phyloP scores from a whole-genome alignment of 2,797 vertebrate genomes.

The Chiloscyllium punctatum region DNA sequence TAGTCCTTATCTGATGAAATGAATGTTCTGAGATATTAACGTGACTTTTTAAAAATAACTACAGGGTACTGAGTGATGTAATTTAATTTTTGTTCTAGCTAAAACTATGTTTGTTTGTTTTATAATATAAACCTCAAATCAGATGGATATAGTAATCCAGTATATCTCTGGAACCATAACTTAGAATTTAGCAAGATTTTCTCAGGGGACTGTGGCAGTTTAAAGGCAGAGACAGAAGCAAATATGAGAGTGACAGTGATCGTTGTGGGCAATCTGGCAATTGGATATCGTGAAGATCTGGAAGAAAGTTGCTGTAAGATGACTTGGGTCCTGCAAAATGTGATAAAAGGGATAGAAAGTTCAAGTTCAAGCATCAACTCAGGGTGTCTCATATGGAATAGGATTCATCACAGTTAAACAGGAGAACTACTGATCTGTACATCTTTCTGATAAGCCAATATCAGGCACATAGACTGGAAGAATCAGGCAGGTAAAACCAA shows the following conservation, averaged over 20 bases:
- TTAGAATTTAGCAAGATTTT: background rate
- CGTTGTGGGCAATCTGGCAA: background rate
- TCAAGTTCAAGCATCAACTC: background rate
- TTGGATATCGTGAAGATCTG: background rate
- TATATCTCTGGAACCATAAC: background rate
- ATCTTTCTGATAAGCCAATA: too few relatives aligned
- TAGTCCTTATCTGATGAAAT: background rate
- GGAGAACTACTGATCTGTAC: too few relatives aligned
- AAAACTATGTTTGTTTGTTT: background rate
- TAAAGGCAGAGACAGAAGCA: background rate
- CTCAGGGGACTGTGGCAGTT: background rate
- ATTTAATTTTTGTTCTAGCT: background rate
- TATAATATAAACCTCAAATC: too few relatives aligned
- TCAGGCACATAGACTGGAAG: too few relatives aligned
- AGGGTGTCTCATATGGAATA: too few relatives aligned
- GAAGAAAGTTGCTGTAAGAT: background rate
- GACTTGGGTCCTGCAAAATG: background rate
- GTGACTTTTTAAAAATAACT: background rate
- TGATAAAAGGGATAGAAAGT: background rate
- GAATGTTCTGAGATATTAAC: background rate
- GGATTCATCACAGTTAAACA: too few relatives aligned
- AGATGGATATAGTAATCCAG: background rate
- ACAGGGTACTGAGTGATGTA: background rate
- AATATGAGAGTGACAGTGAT: background rate
- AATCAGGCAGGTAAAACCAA: too few relatives aligned